Evolutionary conservation across 2,888 invertebrate genomes (phyloP), one percentile per base, ranked within the genome.

Genomic region (Melanostoma mellinum): DNA sequence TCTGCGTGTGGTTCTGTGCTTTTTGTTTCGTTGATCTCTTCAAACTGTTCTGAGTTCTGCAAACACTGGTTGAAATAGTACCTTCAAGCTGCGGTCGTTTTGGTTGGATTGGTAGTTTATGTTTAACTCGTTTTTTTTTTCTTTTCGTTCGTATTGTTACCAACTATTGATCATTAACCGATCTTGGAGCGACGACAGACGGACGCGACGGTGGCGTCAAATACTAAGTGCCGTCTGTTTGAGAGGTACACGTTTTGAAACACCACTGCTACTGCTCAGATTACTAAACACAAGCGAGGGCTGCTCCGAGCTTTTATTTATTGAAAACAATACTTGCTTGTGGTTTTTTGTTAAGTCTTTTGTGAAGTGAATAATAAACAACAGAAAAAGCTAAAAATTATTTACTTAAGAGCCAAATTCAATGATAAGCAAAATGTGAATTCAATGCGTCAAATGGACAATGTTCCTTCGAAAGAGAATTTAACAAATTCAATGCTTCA

Each of bases 241-340:
- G 46, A 36, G 48, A 32, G 6, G 50, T 63, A 44, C 61, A 77
- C 53, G 63, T 67, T 73, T 68, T 61, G 50, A 73, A 77, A 77
- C 55, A 65, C 81, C 60, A 50, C 5, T n/a, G 20, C 5, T 48
- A 50, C 48, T 55, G 36, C 50, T 55, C 56, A 35, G 55, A 68
- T 71, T 55, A 73, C 56, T 82, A 60, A 77, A 68, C n/a, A 2
- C n/a, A 53, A 77, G 50, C 68, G 76, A 68, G 68, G 61, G 63
- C 38, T 40, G 65, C 42, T 67, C 55, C 32, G 73, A 77, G 77
- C 81, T 82, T 81, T 77, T 81, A 72, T 72, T 77, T 61, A 67
- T 36, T 42, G 68, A 56, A 36, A 42, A 63, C 44, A 52, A 60
- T 75, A 48, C 67, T 67, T 55, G 32, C 44, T 76, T 35, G 56